Percentiles rank a stretch among this genome's conserved stretches.
These are phyloP conservation scores for Coreoperca whiteheadi DNA, from an alignment of 2,113 vertebrate genomes.

Conservation along the genomic window DNA sequence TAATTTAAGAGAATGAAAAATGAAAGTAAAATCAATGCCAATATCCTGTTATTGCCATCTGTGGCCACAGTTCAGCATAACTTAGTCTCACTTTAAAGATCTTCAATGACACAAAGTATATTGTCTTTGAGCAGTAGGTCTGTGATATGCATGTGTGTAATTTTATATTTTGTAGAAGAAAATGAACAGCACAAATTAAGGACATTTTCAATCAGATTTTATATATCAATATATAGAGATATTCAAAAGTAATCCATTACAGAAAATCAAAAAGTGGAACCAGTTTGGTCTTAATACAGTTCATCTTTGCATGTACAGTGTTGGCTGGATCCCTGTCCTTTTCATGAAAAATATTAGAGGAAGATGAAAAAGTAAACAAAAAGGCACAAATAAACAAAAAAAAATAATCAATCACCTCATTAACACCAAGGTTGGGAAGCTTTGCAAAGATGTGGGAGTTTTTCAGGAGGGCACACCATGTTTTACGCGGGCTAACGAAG, in stretches of 20 bases:
- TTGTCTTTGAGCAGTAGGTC: background rate
- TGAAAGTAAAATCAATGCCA: background rate
- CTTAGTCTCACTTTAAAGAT: background rate
- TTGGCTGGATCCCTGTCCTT: conserved; percentile 49
- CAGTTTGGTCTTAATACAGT: conserved; percentile 74
- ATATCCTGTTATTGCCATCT: background rate
- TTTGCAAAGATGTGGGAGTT: conserved; percentile 24
- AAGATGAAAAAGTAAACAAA: conserved; percentile 51
- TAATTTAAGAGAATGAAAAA: background rate
- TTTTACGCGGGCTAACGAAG: conserved; percentile 38
- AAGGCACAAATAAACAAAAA: conserved; percentile 72
- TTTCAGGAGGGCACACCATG: conserved; percentile 14
- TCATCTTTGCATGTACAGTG: conserved; percentile 67
- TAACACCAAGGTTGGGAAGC: conserved; percentile 34
- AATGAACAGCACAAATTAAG: conserved; percentile 31
- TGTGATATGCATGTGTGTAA: background rate
- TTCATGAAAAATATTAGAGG: conserved; percentile 38
- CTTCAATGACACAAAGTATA: background rate
- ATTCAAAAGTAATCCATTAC: conserved; percentile 80
- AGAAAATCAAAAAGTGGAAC: conserved; percentile 79
- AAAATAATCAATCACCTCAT: conserved; percentile 36
- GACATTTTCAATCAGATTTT: conserved; percentile 75
- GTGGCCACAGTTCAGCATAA: background rate
- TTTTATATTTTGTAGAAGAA: background rate
- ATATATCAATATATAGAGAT: conserved; percentile 86